Evolutionary conservation across 2,888 invertebrate genomes (phyloP).

Genomic region (Geotrupes spiniger): DNA sequence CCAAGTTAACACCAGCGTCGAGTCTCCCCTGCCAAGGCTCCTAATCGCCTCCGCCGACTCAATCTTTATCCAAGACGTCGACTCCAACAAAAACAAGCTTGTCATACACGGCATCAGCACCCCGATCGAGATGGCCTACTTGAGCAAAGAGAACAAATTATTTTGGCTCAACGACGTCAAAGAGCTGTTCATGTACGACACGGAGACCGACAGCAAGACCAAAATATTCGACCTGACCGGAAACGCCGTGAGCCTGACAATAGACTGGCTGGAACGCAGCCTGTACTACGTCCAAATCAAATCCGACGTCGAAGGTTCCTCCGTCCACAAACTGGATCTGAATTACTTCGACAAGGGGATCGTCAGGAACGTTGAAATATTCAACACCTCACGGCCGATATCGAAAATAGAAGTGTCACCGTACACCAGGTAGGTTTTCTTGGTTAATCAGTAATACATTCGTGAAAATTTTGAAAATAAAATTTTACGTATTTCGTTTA

Average conservation of each 20-base stretch:
- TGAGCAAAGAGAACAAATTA: constrained; percentile 68
- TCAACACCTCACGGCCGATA: constrained; percentile 58
- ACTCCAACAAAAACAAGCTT: constrained; percentile 61
- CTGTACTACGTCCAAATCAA: constrained; percentile 74
- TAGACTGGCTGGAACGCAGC: constrained; percentile 85
- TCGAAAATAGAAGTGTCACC: constrained; percentile 73
- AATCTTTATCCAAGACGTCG: constrained; percentile 73
- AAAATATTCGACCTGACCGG: constrained; percentile 59
- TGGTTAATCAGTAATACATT: too few relatives aligned
- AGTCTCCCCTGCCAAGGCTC: constrained; percentile 76
- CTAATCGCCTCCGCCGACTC: constrained; percentile 69
- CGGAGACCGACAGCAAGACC: constrained; percentile 55
- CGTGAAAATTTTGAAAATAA: too few relatives aligned
- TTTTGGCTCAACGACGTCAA: constrained; percentile 82
- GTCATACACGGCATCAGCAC: constrained; percentile 65
- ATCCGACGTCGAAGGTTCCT: constrained; percentile 46
- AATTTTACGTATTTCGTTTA: too few relatives aligned
- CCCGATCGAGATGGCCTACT: constrained; percentile 66
- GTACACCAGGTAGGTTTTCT: constrained; percentile 59
- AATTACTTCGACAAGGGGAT: constrained; percentile 59
- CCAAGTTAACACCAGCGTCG: constrained; percentile 64
- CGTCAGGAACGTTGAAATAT: constrained; percentile 53
- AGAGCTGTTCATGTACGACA: constrained; percentile 63
- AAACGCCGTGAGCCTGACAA: constrained; percentile 65
- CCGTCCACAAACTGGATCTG: constrained; percentile 65